Percentiles rank a stretch among this genome's conserved stretches.
Conservation (phyloP, 2,113 vertebrate species). For the Girardinichthys multiradiatus region DNA sequence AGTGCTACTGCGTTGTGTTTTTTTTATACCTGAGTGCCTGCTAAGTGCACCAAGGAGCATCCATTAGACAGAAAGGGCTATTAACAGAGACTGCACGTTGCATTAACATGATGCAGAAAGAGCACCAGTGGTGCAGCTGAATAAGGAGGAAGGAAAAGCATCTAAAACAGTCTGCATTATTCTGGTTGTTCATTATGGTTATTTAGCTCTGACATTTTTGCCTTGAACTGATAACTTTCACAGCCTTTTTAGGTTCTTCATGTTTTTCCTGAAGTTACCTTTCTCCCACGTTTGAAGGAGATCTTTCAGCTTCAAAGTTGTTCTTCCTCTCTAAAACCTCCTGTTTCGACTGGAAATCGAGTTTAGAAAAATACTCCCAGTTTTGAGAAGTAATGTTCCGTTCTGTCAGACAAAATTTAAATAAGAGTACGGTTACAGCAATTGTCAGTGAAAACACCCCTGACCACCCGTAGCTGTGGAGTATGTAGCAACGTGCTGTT, state of each 20-base stretch:
- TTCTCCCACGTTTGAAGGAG: too few species aligned
- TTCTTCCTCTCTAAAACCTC: too few species aligned
- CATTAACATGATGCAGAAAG: not conserved
- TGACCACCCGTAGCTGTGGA: too few species aligned
- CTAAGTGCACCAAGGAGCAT: conserved; percentile 22
- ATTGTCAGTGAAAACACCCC: too few species aligned
- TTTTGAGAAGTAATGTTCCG: too few species aligned
- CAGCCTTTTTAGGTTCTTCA: not conserved
- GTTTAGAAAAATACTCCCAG: too few species aligned
- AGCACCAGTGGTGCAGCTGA: not conserved
- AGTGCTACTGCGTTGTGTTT: not conserved
- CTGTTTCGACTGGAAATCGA: too few species aligned
- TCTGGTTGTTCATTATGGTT: not conserved
- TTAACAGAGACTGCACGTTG: not conserved
- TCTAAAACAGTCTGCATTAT: not conserved
- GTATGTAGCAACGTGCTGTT: too few species aligned
- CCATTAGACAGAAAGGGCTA: conserved; percentile 12
- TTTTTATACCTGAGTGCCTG: not conserved
- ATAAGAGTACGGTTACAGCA: too few species aligned
- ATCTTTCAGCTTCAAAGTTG: too few species aligned
- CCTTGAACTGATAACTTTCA: not conserved
- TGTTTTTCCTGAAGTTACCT: not conserved
- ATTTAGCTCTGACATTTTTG: not conserved
- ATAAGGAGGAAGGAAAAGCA: not conserved
- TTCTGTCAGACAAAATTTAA: too few species aligned